Evolutionary conservation across 2,888 invertebrate species (phyloP), one percentile per base, ranked within the genome.

Genomic region (Dugesia japonica): DNA sequence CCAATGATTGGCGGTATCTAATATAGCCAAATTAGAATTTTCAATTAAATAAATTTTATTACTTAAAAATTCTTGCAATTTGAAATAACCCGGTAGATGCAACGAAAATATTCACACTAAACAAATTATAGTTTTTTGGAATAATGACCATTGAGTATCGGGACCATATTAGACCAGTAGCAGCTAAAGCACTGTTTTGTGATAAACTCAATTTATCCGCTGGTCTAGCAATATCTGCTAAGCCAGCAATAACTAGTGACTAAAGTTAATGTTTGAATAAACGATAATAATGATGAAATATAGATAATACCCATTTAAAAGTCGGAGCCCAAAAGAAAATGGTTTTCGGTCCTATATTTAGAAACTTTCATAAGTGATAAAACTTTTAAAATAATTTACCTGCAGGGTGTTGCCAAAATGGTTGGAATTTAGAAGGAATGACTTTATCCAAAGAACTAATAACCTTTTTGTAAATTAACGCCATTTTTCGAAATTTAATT

Each of bases 61-160:
- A n/a, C n/a, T n/a, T n/a, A 78, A 78, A 80, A 77, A 87, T 92
- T 82, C 94, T 88, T 42, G 86, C 84, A 23, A 94, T 85, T 85
- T 97, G 95, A 81, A 90, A 90, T 0, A 90, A 79, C 80, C 91
- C 93, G 1, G 93, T 94, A 0, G 88, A 81, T 0, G 90, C 94
- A n/a, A 98, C 93, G 86, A 98, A 97, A 4, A 94, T 87, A 86
- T 98, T 98, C 7, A 98, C 98, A 80, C 92, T 90, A 83, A 95
- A 93, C 7, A 98, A 87, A 81, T 90, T 90, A 85, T 90, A 94
- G 85, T 98, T 98, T 86, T 92, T 94, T 0, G 98, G 98, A 81
- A 90, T 92, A 82, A 98, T 97, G 27, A 94, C 94, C 79, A 97
- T 86, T 0, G 97, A 95, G 84, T 97, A 88, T 89, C 97, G 89